Evolutionary conservation across 2,888 invertebrate genomes (phyloP), one percentile per base, ranked within the genome.

Genomic region (Poecilus cupreus): DNA sequence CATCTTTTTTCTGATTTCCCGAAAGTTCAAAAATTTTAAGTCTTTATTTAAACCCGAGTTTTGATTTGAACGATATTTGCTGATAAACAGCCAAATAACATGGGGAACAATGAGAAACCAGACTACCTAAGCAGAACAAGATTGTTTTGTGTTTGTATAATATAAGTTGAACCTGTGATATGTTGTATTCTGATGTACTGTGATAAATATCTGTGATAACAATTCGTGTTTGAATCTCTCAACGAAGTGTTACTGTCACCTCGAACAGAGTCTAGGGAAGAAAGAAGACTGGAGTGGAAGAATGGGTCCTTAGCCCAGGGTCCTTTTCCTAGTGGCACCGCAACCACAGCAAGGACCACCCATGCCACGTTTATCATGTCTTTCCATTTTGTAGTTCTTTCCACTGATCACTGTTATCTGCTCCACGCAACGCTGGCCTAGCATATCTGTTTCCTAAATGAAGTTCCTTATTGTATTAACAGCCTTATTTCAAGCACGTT

Each of bases 331-430:
- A 80, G 80, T 70, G 72, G 49, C 32, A 32, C 32, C 32, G 32
- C 32, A 32, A 32, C 32, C 32, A 8, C 32, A 32, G 32, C 32
- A 32, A 32, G 32, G 32, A 32, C 4, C 8, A 32, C 5, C 32
- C 64, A 46, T 32, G 64, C 54, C 39, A 64, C 64, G 20, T 10
- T n/a, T 22, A 78, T 78, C 78, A 78, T 49, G 24, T 78, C 78
- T 78, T 64, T 78, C 78, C 78, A 64, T 78, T 37, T 76, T 54
- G 37, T 39, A 68, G 68, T 10, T 68, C 68, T 68, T 22, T 68
- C 68, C 68, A 54, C 16, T 54, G 54, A 10, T 54, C 32, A 32
- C 32, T 32, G 32, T 32, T 32, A 32, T 64, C 64, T 64, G 64
- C 64, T 64, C 64, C 64, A 49, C 16, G 49, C 49, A 54, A 54